These are phyloP conservation scores for Nycteola revayana DNA, from an alignment of 2,888 invertebrate genomes.

Conservation along the genomic window DNA sequence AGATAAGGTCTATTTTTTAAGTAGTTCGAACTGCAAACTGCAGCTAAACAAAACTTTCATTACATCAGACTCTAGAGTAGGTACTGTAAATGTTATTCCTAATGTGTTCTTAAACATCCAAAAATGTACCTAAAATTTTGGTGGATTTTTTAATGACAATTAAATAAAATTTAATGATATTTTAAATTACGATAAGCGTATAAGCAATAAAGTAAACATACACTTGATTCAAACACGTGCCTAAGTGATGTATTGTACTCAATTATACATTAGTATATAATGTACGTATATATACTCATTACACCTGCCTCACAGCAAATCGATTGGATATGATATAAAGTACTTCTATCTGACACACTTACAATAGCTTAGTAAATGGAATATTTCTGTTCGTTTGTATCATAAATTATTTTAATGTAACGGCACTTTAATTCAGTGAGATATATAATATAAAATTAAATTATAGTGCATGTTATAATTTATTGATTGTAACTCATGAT, in stretches of 20 bases:
- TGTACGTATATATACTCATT: slow-evolving; percentile 24
- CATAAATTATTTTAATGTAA: slow-evolving; percentile 28
- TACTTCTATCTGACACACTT: slow-evolving; percentile 38
- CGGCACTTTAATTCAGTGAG: slow-evolving; percentile 21
- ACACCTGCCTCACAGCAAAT: slow-evolving; percentile 9
- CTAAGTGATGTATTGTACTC: slow-evolving; percentile 42
- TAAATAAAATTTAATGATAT: too few relatives aligned
- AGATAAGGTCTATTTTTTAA: too few relatives aligned
- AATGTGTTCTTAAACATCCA: too few relatives aligned
- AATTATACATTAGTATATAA: slow-evolving; percentile 35
- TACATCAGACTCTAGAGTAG: too few relatives aligned
- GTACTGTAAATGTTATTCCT: too few relatives aligned
- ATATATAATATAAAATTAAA: slow-evolving; percentile 1
- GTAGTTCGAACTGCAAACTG: too few relatives aligned
- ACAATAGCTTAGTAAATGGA: slow-evolving; percentile 8
- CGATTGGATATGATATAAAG: slow-evolving; percentile 24
- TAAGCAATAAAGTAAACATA: slow-evolving; percentile 39
- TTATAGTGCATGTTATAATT: slow-evolving; percentile 8
- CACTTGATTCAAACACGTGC: slow-evolving; percentile 41
- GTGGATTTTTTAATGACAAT: too few relatives aligned
- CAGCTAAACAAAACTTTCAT: too few relatives aligned
- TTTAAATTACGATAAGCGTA: too few relatives aligned
- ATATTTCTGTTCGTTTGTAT: slow-evolving; percentile 17
- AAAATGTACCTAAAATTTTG: too few relatives aligned
- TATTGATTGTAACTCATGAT: slow-evolving; percentile 6